Conservation (phyloP, 1,140 invertebrate genomes). For the Spodoptera litura region DNA sequence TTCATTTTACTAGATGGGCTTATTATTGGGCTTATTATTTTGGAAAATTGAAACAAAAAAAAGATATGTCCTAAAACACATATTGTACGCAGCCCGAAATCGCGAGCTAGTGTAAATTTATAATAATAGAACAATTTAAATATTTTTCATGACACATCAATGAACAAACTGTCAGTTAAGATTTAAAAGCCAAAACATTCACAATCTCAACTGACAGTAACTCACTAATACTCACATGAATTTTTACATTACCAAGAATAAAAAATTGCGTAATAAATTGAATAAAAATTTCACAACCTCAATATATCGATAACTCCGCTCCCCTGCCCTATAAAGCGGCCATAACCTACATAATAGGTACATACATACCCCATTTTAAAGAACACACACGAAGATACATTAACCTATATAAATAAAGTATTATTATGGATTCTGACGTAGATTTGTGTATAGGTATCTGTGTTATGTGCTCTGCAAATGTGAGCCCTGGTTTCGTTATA, state of each 20-base stretch:
- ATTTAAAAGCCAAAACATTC: too few species aligned
- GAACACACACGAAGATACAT: conserved; percentile 43
- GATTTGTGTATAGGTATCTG: not conserved
- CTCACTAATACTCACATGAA: too few species aligned
- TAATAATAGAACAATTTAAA: too few species aligned
- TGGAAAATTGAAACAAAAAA: too few species aligned
- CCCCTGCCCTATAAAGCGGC: not conserved
- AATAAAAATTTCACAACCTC: not conserved
- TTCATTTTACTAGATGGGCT: not conserved
- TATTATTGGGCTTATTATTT: too few species aligned
- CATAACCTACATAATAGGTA: conserved; percentile 12
- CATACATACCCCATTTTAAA: conserved; percentile 18
- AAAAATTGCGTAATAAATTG: not conserved
- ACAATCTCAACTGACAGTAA: too few species aligned
- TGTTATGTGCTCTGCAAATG: not conserved
- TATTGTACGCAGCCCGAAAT: too few species aligned
- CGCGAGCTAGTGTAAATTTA: too few species aligned
- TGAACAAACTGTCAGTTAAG: too few species aligned
- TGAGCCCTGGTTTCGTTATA: not conserved
- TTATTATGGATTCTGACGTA: conserved; percentile 23
- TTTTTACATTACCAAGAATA: not conserved
- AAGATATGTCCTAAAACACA: too few species aligned
- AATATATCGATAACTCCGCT: not conserved
- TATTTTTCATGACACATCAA: too few species aligned
- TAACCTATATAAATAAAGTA: conserved; percentile 53